phyloP scores from a whole-genome alignment of 1,140 invertebrate genomes.

The Campoletis sonorensis region DNA sequence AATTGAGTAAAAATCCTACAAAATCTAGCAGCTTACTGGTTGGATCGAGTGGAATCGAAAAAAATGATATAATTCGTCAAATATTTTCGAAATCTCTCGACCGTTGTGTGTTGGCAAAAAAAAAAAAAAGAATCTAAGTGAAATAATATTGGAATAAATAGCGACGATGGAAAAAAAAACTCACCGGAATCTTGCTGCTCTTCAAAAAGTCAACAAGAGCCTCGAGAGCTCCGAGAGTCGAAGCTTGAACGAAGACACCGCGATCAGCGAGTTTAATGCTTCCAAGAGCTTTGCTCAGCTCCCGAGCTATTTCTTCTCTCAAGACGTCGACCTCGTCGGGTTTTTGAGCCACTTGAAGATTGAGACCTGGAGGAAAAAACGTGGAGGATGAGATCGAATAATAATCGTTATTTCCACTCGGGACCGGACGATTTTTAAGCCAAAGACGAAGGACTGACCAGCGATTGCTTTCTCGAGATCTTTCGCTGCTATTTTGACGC shows the following conservation, averaged over 20 bases:
- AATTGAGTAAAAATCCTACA: no score
- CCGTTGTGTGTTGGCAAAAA: no score
- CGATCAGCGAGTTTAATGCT: slow-evolving; percentile 93
- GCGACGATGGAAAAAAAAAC: slow-evolving; percentile 75
- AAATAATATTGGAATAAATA: slow-evolving; percentile 56
- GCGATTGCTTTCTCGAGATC: slow-evolving; percentile 99
- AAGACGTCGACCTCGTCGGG: slow-evolving; percentile 93
- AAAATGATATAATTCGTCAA: no score
- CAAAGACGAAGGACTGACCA: slow-evolving; percentile 73
- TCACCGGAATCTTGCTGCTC: slow-evolving; percentile 96
- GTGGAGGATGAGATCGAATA: no score
- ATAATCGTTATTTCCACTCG: neutral
- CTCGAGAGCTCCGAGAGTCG: slow-evolving; percentile 98
- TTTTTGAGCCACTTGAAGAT: slow-evolving; percentile 91
- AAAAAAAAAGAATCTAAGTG: neutral
- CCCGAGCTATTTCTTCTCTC: slow-evolving; percentile 88
- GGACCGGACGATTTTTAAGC: slow-evolving; percentile 15
- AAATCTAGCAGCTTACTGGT: no score
- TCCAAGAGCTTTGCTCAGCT: slow-evolving; percentile 92
- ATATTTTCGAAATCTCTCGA: no score
- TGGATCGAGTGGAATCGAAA: no score
- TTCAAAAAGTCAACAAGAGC: slow-evolving; percentile 97
- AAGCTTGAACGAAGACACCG: slow-evolving; percentile 99
- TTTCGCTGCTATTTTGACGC: slow-evolving; percentile 98
- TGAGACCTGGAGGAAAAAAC: slow-evolving; percentile 80